Evolutionary conservation across 2,888 invertebrate genomes (phyloP).

Genomic region (Oasisia sp.): DNA sequence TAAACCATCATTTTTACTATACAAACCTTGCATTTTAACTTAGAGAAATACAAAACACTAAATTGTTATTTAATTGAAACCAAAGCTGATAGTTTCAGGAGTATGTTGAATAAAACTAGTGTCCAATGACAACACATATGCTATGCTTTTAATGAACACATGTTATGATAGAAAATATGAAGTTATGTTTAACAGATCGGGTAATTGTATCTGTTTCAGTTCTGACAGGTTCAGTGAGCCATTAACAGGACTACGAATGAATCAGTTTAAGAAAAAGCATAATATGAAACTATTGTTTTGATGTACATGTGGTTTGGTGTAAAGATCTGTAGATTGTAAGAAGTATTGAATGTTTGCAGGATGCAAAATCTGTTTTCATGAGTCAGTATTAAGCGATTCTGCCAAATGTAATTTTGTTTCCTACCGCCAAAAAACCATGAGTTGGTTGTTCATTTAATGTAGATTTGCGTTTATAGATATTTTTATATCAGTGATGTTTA

Average conservation of each 20-base stretch:
- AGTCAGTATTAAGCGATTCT: neutral
- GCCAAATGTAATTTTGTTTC: conserved; percentile 8
- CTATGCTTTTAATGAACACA: neutral
- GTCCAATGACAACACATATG: neutral
- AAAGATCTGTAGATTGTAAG: neutral
- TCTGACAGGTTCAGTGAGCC: too few relatives aligned
- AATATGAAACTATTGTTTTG: neutral
- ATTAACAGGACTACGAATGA: neutral
- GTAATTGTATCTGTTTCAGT: too few relatives aligned
- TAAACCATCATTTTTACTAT: neutral
- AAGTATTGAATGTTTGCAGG: neutral
- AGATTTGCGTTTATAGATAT: neutral
- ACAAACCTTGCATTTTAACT: neutral
- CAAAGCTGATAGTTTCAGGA: neutral
- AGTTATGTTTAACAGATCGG: neutral
- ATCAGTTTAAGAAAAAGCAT: neutral
- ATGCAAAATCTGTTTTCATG: neutral
- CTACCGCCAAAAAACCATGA: neutral
- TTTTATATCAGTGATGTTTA: neutral
- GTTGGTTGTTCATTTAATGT: neutral
- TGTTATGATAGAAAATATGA: too few relatives aligned
- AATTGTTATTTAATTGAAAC: conserved; percentile 1
- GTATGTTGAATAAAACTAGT: neutral
- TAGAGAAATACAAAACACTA: neutral
- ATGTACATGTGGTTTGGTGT: neutral